These are phyloP conservation scores for Pomatostomus ruficeps DNA, from an alignment of 2,113 vertebrate species.

Conservation along the genomic window DNA sequence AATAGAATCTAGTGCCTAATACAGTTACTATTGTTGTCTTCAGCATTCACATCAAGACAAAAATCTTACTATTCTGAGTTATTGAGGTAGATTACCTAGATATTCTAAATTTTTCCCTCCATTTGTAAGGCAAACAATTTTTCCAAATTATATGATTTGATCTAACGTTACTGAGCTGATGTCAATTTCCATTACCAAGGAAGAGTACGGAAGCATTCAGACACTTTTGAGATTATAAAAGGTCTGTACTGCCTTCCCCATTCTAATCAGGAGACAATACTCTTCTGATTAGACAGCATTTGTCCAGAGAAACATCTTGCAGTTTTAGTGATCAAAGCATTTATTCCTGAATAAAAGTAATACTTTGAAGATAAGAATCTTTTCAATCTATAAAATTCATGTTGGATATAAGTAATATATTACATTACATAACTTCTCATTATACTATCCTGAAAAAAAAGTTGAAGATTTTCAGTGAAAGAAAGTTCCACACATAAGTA, in stretches of 20 bases:
- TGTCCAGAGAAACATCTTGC: background rate
- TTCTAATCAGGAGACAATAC: background rate
- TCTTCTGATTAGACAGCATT: background rate
- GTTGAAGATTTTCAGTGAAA: background rate
- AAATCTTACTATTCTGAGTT: background rate
- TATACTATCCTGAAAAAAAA: background rate
- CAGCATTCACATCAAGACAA: background rate
- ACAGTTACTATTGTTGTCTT: background rate
- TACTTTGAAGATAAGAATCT: background rate
- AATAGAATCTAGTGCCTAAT: background rate
- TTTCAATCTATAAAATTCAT: background rate
- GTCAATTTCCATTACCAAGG: background rate
- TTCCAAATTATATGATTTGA: background rate
- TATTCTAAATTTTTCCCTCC: background rate
- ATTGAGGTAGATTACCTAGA: background rate
- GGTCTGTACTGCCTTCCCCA: background rate
- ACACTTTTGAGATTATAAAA: background rate
- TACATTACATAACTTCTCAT: background rate
- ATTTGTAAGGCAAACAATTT: background rate
- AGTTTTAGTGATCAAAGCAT: background rate
- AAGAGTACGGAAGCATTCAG: background rate
- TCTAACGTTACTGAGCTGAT: background rate
- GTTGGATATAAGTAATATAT: background rate
- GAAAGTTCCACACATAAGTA: background rate
- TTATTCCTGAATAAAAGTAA: background rate